Conservation (phyloP, 2,113 vertebrate genomes). For the Podarcis muralis region DNA sequence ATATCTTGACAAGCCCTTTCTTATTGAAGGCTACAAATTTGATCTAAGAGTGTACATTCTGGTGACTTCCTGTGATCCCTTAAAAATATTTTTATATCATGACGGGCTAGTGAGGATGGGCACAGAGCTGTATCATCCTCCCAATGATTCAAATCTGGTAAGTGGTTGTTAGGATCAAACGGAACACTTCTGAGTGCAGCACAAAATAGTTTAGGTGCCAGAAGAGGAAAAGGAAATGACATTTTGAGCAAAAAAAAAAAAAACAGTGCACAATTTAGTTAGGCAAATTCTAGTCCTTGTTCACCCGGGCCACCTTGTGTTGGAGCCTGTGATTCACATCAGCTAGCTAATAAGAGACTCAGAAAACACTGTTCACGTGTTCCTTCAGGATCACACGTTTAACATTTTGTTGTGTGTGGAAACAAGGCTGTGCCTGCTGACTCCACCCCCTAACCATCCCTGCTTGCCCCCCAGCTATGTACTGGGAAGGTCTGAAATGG, state of each 20-base stretch:
- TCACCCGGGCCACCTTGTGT: background rate
- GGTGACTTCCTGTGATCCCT: constrained; percentile 96
- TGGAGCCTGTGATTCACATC: background rate
- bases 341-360: background rate
- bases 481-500: background rate
- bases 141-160: constrained; percentile 96
- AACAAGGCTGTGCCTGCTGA: background rate
- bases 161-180: constrained; percentile 61
- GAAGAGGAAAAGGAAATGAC: background rate
- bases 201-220: background rate
- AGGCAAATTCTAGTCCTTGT: background rate
- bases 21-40: constrained; percentile 99
- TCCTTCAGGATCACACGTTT: background rate
- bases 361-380: no score
- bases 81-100: constrained; percentile 96
- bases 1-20: constrained; percentile 96
- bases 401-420: background rate
- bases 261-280: background rate
- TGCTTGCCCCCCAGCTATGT: no score
- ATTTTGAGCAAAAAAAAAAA: background rate
- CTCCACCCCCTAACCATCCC: background rate
- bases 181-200: background rate
- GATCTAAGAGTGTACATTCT: constrained; percentile 97
- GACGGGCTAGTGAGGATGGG: constrained; percentile 98
- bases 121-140: constrained; percentile 94